These are phyloP conservation scores for Leptinotarsa juncta DNA, from an alignment of 2,888 invertebrate genomes.

Conservation along the genomic window DNA sequence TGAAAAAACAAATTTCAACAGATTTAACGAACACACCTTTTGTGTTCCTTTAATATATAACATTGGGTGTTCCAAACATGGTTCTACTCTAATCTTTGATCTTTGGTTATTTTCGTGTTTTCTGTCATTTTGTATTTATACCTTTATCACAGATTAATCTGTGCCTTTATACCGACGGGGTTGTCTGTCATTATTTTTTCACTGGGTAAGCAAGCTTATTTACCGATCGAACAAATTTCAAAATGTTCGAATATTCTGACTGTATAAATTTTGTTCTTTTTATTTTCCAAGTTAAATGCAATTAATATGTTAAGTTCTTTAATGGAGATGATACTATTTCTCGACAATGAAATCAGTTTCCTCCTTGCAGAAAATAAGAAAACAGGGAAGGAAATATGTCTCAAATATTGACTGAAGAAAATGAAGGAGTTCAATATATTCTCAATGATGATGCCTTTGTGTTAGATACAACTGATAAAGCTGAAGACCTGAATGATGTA, in stretches of 20 bases:
- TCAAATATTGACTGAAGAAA: slow-evolving; percentile 30
- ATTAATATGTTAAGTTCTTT: too few species aligned
- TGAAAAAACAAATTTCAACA: too few species aligned
- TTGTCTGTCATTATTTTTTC: slow-evolving; percentile 34
- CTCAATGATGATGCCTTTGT: slow-evolving; percentile 43
- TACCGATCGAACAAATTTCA: slow-evolving; percentile 53
- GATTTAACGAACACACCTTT: too few species aligned
- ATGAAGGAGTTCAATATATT: slow-evolving; percentile 43
- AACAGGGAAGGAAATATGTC: slow-evolving; percentile 41
- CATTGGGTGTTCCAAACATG: too few species aligned
- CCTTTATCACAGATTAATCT: background rate
- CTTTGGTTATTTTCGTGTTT: background rate
- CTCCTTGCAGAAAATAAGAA: slow-evolving; percentile 15
- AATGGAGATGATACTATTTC: background rate
- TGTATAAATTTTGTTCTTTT: background rate
- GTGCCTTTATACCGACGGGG: slow-evolving; percentile 42
- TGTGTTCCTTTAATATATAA: too few species aligned
- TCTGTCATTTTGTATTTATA: slow-evolving; percentile 26
- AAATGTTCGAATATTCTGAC: slow-evolving; percentile 7
- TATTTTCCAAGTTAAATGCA: background rate
- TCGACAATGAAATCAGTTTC: background rate
- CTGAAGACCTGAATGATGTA: slow-evolving; percentile 44
- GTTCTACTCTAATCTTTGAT: too few species aligned
- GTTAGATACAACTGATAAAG: slow-evolving; percentile 35
- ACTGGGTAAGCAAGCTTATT: slow-evolving; percentile 50